These are phyloP conservation scores for Myiotriccus ornatus DNA, from an alignment of 2,797 vertebrate genomes.

Conservation along the genomic window DNA sequence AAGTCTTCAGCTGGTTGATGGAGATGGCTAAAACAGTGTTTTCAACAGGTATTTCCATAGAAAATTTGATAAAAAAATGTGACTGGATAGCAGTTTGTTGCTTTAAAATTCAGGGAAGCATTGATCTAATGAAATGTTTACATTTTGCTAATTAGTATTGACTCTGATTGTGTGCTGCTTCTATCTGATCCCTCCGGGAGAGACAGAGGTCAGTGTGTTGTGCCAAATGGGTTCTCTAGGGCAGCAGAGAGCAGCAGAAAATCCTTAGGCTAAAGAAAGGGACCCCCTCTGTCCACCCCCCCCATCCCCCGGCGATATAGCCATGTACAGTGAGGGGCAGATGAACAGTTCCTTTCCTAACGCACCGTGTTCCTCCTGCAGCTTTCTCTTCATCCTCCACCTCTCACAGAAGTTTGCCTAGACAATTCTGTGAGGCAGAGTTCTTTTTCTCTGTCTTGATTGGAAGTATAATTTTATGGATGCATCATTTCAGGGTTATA, in stretches of 20 bases:
- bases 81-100: neutral
- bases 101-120: neutral
- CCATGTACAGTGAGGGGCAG: neutral
- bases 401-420: neutral
- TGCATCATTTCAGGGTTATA: slow-evolving; percentile 8
- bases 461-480: slow-evolving; percentile 24
- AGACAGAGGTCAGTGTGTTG: slow-evolving; percentile 25
- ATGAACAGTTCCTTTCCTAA: neutral
- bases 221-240: neutral
- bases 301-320: accelerated
- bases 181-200: slow-evolving; percentile 1
- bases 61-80: neutral
- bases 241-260: neutral
- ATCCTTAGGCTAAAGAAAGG: neutral
- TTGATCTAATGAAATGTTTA: slow-evolving; percentile 52
- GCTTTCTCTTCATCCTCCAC: neutral
- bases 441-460: neutral
- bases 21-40: neutral
- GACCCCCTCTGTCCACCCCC: too few species aligned
- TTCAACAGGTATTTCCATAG: neutral
- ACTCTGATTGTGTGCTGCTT: neutral
- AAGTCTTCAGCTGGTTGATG: neutral
- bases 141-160: slow-evolving; percentile 52
- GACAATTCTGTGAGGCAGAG: neutral
- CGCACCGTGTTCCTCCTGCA: neutral